phyloP scores from a whole-genome alignment of 2,113 vertebrate species.

The Phalacrocorax pelagicus region DNA sequence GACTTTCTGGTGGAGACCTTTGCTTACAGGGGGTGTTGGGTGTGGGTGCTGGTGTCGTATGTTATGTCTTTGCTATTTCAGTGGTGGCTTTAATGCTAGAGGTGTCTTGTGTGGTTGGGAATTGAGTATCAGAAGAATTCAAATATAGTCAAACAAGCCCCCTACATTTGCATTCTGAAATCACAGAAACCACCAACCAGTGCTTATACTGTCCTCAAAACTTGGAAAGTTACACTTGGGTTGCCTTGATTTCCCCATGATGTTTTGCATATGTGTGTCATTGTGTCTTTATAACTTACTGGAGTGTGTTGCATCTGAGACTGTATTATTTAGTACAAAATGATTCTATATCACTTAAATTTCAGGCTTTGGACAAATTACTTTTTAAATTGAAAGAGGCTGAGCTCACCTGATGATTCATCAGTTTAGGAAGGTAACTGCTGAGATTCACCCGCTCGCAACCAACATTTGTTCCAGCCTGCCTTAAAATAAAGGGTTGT shows the following conservation, averaged over 20 bases:
- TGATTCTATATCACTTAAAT: neutral
- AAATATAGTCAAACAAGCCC: accelerated
- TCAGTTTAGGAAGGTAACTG: neutral
- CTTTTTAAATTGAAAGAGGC: neutral
- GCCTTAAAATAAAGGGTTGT: neutral
- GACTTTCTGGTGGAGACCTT: neutral
- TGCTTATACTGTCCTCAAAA: neutral
- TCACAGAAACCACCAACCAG: neutral
- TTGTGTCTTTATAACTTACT: neutral
- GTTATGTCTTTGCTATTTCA: neutral
- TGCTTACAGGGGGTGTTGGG: accelerated
- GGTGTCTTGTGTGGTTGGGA: neutral
- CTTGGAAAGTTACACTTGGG: neutral
- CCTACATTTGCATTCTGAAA: neutral
- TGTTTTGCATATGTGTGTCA: neutral
- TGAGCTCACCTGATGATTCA: neutral
- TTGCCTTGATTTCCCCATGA: neutral
- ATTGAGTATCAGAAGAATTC: neutral
- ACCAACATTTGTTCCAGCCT: neutral
- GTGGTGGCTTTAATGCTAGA: neutral
- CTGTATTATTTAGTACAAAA: neutral
- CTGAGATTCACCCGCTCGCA: neutral
- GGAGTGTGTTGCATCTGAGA: neutral
- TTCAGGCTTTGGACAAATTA: neutral
- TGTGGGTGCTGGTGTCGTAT: neutral